Conservation (phyloP, 2,113 vertebrate genomes). For the Suricata suricatta region DNA sequence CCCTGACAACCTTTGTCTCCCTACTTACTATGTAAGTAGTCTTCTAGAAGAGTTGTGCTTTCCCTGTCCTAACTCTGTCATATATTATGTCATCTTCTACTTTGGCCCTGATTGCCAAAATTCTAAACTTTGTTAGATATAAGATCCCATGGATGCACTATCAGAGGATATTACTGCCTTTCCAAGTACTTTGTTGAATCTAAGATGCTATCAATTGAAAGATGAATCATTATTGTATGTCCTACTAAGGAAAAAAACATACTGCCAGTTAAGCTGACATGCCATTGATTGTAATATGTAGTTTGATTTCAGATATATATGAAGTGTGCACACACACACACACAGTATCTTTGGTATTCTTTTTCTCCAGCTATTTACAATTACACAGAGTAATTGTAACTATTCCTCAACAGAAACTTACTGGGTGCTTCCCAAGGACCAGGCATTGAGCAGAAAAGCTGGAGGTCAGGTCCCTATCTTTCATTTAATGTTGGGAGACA, state of each 20-base stretch:
- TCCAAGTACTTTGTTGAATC: background rate
- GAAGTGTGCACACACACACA: too few relatives aligned
- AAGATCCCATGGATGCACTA: background rate
- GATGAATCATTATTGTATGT: background rate
- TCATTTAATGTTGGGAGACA: background rate
- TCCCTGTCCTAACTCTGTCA: background rate
- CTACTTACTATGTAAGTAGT: background rate
- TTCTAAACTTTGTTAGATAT: constrained; percentile 29
- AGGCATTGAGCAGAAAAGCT: background rate
- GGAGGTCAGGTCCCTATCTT: background rate
- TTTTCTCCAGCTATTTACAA: background rate
- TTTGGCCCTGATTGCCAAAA: constrained; percentile 16
- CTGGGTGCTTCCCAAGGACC: background rate
- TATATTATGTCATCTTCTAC: background rate
- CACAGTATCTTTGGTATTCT: background rate
- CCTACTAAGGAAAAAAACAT: background rate
- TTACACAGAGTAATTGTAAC: constrained; percentile 17
- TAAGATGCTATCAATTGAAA: background rate
- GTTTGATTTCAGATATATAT: background rate
- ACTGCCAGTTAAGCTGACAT: background rate
- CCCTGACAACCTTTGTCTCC: background rate
- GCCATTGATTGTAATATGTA: background rate
- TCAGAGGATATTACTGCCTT: constrained; percentile 12
- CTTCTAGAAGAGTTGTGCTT: constrained; percentile 3
- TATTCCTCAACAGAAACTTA: background rate